phyloP scores from a whole-genome alignment of 2,888 invertebrate genomes.

The Tipula vernalis region DNA sequence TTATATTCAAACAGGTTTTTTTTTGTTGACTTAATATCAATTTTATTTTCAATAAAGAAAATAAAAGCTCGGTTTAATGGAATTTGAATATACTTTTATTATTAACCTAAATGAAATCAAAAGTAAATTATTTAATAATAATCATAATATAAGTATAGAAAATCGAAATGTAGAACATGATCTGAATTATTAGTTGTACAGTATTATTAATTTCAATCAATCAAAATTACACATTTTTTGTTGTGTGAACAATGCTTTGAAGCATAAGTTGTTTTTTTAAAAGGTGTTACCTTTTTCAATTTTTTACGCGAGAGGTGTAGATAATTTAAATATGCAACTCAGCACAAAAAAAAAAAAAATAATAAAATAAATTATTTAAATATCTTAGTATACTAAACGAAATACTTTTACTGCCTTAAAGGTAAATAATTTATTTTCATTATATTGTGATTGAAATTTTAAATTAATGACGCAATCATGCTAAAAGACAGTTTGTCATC shows the following conservation, averaged over 20 bases:
- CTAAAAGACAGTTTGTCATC: neutral
- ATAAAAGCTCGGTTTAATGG: neutral
- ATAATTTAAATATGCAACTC: neutral
- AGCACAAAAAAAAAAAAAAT: neutral
- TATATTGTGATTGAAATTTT: neutral
- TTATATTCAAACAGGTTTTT: neutral
- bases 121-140: neutral
- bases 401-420: neutral
- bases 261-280: neutral
- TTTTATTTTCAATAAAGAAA: neutral
- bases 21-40: neutral
- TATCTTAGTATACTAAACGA: neutral
- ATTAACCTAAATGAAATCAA: neutral
- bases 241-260: neutral
- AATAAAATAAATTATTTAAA: too few relatives aligned
- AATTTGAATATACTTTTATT: neutral
- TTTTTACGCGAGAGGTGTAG: neutral
- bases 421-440: neutral
- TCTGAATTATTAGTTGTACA: neutral
- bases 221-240: neutral
- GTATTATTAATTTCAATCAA: neutral
- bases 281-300: neutral
- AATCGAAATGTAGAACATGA: neutral
- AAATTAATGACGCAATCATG: neutral
- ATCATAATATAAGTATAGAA: neutral